Base-by-base conservation (phyloP, 2,888 invertebrate species). In the Cacoxenus indagator region DNA sequence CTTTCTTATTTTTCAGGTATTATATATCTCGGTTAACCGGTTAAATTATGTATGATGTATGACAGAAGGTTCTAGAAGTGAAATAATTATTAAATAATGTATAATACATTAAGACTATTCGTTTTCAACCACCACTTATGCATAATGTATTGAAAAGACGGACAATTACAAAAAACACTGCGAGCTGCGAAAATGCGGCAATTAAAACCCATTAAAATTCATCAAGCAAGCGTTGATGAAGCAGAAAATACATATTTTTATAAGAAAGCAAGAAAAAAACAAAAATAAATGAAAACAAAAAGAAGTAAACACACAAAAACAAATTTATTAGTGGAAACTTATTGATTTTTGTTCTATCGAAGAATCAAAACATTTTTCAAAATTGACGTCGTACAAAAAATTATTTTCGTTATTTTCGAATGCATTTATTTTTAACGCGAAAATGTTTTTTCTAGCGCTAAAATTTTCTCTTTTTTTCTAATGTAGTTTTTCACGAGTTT, bases 171-270 rank as follows among this genome's bases (percentile, higher is more conserved):
- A 29, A 14, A n/a, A n/a, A 5, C 19, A 54, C 27, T 22, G 62
- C 19, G 17, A 62, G 31, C 31, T 31, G 31, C 9, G 27, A 43
- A 68, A 67, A 61, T 62, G 19, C 45, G 62, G 48, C 66, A 73
- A 73, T 70, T 69, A 66, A 73, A 66, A 66, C 67, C 67, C 65
- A 73, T 73, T 70, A 51, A 70, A 67, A 73, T 69, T 62, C 65
- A 70, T 70, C 64, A 66, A 67, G 37, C 61, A 69, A 64, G 48
- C 48, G n/a, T 17, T 17, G 19, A 19, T n/a, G 19, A 48, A 48
- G 17, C 14, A 6, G 22, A 48, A 48, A 4, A 22, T 19, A 48
- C 48, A 4, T 48, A 48, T 3, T 17, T n/a, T 8, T 24, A 45
- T 14, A 59, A 17, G 26, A 59, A 59, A 27, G 14, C 22, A n/a